Evolutionary conservation across 2,888 invertebrate genomes (phyloP), one percentile per base, ranked within the genome.

Genomic region (Athalia cordata): DNA sequence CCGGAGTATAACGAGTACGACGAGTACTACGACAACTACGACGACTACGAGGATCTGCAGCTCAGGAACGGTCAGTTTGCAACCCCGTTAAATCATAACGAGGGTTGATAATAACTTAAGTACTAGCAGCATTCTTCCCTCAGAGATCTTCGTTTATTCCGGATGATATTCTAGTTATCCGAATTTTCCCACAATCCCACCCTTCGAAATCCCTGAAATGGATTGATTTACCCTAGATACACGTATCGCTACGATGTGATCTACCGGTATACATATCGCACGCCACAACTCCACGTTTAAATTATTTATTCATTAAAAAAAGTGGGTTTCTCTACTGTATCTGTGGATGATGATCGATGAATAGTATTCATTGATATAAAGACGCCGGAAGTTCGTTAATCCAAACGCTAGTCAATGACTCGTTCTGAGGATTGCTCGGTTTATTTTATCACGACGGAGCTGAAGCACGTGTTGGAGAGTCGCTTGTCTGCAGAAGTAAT

Each of bases 21-120:
- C 11, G 86, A 85, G 0, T 82, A 81, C 57, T 87, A 87, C 77
- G 85, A 85, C 0, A 86, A 87, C 11, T 85, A 86, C 79, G 87
- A 86, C 9, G 83, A 82, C 7, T 83, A 72, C 7, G 72, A 72
- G 13, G 72, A 72, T 29, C 29, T 29, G 6, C 68, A 55, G 13
- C 5, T 59, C 29, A 72, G 8, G 9, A 72, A 72, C 59, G 72
- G 65, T 65, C 7, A 59, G 57, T 77, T 13, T 49, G 13, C 49
- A 9, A 67, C n/a, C 4, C 45, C 15, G 29, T 29, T 29, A 29
- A 0, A 0, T 29, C 29, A 1, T 29, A 29, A 29, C 29, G 29
- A 2, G 29, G 29, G 29, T 29, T 29, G 29, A 29, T 29, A 29
- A 29, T 29, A 29, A 29, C 0, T 29, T 29, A 29, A 29, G 29